Conservation (phyloP, 2,888 invertebrate genomes). For the Caenorhabditis imperialis region DNA sequence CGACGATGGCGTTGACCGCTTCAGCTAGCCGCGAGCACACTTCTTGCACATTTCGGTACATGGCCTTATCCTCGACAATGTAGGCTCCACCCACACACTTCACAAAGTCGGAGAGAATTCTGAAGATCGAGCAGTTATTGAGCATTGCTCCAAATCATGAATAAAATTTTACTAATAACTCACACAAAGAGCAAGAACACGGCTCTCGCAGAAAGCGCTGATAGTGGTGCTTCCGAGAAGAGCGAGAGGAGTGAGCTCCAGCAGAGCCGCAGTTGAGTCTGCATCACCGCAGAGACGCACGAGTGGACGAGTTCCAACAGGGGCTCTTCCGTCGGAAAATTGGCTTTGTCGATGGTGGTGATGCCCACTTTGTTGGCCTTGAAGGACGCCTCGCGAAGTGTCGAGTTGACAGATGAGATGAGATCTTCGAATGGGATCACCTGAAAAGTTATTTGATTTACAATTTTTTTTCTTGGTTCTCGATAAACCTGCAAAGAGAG, state of each 20-base stretch:
- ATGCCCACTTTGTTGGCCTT: conserved; percentile 63
- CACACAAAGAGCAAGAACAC: conserved; percentile 86
- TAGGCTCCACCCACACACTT: conserved; percentile 81
- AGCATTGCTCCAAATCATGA: neutral
- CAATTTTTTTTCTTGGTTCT: too few species aligned
- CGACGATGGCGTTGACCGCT: conserved; percentile 87
- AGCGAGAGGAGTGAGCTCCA: conserved; percentile 87
- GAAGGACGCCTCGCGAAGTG: conserved; percentile 84
- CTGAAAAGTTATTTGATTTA: too few species aligned
- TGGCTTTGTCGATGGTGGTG: conserved; percentile 76
- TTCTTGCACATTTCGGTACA: conserved; percentile 79
- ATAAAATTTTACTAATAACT: conserved; percentile 27
- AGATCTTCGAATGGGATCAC: conserved; percentile 85
- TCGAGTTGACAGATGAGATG: conserved; percentile 87
- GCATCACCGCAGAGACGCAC: conserved; percentile 81
- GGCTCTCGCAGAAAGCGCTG: conserved; percentile 83
- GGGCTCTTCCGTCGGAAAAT: conserved; percentile 84
- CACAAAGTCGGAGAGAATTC: conserved; percentile 87
- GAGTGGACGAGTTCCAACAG: conserved; percentile 88
- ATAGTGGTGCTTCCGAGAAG: conserved; percentile 82
- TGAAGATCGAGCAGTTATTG: conserved; percentile 62
- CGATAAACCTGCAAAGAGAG: conserved; percentile 86
- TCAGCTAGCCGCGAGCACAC: conserved; percentile 84
- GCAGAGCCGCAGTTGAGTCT: conserved; percentile 85
- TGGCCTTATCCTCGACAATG: conserved; percentile 83